Conservation (phyloP, 2,888 invertebrate species). For the Lacanobia wlatinum region DNA sequence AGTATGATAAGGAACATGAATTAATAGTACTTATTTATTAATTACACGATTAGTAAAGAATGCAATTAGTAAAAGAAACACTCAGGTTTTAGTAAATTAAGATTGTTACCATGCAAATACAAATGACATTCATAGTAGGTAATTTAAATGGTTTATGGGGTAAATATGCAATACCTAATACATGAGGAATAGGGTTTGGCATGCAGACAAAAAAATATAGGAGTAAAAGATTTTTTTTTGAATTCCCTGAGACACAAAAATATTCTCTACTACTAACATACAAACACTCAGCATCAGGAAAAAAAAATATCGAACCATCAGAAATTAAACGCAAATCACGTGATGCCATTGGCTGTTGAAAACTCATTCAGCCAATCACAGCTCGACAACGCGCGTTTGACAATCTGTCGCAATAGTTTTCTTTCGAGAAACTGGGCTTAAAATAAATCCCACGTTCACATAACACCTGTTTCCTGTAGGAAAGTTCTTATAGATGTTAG, state of each 20-base stretch:
- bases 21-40: background rate
- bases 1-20: background rate
- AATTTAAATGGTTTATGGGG: background rate
- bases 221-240: too few relatives aligned
- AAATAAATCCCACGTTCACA: background rate
- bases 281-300: too few relatives aligned
- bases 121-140: background rate
- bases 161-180: background rate
- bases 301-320: too few relatives aligned
- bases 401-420: too few relatives aligned
- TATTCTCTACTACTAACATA: background rate
- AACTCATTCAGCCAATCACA: too few relatives aligned
- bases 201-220: too few relatives aligned
- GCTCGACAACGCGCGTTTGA: too few relatives aligned
- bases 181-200: background rate
- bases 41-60: background rate
- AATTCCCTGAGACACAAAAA: background rate
- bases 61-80: background rate
- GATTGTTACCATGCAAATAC: constrained; percentile 19
- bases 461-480: background rate
- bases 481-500: background rate
- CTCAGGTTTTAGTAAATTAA: background rate
- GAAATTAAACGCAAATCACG: too few relatives aligned
- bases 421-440: background rate
- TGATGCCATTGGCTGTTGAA: too few relatives aligned